A percentile compares a stretch with the other conserved stretches of the same genome.
phyloP scores from a whole-genome alignment of 2,888 invertebrate genomes.

The Psylliodes chrysocephalus region DNA sequence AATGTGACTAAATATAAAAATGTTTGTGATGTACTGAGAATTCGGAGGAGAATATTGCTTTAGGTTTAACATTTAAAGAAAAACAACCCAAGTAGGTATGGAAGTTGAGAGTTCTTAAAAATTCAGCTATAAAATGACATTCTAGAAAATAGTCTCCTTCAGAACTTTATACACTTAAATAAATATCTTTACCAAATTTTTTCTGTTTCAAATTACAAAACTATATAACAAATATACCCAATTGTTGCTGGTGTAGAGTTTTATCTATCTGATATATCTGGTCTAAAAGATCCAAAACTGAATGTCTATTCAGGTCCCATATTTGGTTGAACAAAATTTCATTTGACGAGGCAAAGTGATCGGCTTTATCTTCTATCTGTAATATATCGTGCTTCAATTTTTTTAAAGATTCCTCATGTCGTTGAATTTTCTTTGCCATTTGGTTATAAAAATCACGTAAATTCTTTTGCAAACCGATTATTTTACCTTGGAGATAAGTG shows the following conservation, averaged over 20 bases:
- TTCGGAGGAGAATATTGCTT: no score
- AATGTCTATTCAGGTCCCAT: conserved; percentile 72
- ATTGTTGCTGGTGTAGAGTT: conserved; percentile 71
- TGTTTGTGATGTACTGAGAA: no score
- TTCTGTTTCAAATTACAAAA: no score
- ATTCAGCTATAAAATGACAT: no score
- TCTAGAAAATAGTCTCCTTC: no score
- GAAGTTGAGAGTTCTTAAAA: no score
- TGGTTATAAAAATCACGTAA: conserved; percentile 75
- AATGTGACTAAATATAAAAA: no score
- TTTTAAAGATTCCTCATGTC: no score
- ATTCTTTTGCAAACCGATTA: conserved; percentile 73
- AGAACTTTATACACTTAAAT: no score
- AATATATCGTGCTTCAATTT: conserved; percentile 74
- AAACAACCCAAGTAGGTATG: no score
- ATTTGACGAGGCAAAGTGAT: conserved; percentile 72
- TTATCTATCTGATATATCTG: conserved; percentile 70
- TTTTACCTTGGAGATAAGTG: conserved; percentile 79
- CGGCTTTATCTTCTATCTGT: conserved; percentile 76
- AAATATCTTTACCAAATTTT: no score
- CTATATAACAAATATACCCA: conserved; percentile 65
- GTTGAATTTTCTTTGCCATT: conserved; percentile 73
- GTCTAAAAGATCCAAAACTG: conserved; percentile 65
- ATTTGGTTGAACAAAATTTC: conserved; percentile 71
- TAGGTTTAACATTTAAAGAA: no score